Conservation (phyloP, 2,113 vertebrate genomes). For the Perccottus glenii region DNA sequence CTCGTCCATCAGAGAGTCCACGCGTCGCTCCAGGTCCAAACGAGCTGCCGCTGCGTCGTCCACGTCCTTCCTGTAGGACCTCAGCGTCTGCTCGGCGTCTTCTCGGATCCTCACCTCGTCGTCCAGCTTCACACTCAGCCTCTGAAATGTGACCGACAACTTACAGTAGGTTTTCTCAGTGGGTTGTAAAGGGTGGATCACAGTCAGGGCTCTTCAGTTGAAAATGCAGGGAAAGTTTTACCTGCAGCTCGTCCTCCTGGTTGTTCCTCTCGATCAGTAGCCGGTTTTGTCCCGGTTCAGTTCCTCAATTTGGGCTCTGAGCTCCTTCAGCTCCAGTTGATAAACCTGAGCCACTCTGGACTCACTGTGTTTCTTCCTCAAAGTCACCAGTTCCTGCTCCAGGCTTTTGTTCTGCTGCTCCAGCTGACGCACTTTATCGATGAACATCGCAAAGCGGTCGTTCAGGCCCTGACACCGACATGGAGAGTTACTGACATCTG, state of each 20-base stretch:
- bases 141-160: conserved; percentile 57
- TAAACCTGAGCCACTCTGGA: conserved; percentile 80
- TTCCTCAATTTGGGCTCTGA: conserved; percentile 82
- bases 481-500: neutral
- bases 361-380: conserved; percentile 82
- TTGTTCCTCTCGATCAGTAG: conserved; percentile 83
- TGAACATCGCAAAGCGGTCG: conserved; percentile 88
- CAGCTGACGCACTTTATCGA: conserved; percentile 86
- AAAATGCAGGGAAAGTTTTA: conserved; percentile 6
- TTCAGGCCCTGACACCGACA: conserved; percentile 76
- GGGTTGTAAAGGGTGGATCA: no score
- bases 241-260: conserved; percentile 83
- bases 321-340: conserved; percentile 83
- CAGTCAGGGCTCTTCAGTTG: no score
- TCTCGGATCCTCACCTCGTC: conserved; percentile 75
- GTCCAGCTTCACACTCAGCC: conserved; percentile 75
- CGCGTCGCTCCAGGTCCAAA: conserved; percentile 84
- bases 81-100: conserved; percentile 80
- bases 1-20: conserved; percentile 85
- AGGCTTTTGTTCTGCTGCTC: conserved; percentile 85
- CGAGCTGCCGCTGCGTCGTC: conserved; percentile 80
- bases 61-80: conserved; percentile 82
- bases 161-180: no score
- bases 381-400: conserved; percentile 82
- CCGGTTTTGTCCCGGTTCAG: conserved; percentile 79